These are phyloP conservation scores for Vidua chalybeata DNA, from an alignment of 2,113 vertebrate genomes.

Conservation along the genomic window DNA sequence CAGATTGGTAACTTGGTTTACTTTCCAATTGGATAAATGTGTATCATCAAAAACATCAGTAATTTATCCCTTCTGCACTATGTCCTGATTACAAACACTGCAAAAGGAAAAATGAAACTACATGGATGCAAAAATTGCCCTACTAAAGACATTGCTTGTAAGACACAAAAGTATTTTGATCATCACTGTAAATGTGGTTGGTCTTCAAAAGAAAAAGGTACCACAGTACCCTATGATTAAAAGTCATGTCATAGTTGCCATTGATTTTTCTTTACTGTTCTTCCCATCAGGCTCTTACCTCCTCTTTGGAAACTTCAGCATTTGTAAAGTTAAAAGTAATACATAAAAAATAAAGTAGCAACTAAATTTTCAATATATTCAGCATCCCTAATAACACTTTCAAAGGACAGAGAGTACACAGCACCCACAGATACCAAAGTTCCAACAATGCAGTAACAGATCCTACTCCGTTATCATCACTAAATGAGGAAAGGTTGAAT, in stretches of 20 bases:
- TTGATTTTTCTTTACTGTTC: neutral
- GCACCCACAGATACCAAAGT: neutral
- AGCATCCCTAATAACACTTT: neutral
- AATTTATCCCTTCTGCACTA: conserved; percentile 24
- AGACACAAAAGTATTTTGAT: conserved; percentile 14
- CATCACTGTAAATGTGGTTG: neutral
- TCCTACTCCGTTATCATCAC: neutral
- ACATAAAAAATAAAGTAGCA: neutral
- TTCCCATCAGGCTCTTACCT: neutral
- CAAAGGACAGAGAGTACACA: neutral
- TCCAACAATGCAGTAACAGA: neutral
- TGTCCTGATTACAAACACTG: neutral
- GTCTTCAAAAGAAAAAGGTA: neutral
- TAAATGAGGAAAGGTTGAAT: neutral
- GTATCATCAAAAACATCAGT: conserved; percentile 2
- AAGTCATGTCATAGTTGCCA: neutral
- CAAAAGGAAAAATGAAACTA: conserved; percentile 37
- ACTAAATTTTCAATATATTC: neutral
- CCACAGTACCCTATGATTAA: neutral
- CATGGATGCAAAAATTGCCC: conserved; percentile 13
- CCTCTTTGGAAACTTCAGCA: neutral
- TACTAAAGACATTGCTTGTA: conserved; percentile 3
- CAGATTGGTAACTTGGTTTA: conserved; percentile 8
- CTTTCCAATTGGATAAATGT: neutral
- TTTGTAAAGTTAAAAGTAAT: neutral